Base-by-base conservation (phyloP, 2,797 vertebrate species). In the Oryzias dopingdopingensis region DNA sequence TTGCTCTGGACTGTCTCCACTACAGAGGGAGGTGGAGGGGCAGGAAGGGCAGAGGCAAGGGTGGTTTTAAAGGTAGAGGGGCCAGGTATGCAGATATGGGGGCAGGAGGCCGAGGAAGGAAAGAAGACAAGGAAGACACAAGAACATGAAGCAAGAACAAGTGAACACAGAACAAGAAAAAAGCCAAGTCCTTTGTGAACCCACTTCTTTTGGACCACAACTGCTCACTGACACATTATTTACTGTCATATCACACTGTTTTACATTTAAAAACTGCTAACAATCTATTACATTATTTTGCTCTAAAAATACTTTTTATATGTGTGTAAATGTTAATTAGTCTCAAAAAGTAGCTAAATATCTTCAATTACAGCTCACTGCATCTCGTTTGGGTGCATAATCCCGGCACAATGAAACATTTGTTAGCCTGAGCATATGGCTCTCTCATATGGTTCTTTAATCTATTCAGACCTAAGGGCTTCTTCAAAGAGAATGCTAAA, bases 1-100 rank as follows among this genome's bases (percentile, higher is more conserved):
- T 94, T 94, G 93, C 92, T 96, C 94, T 98, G 96, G 92, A 97
- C 90, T 90, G 95, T 95, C 92, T 98, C 95, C 76, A 97, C 95
- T 97, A 88, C 86, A 95, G 90, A 90, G 86, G 91, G 89, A 76
- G 48, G 67, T 77, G 85, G 60, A 80, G 89, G 90, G 81, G 86
- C 81, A 87, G 76, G 49, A 8, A 86, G 58, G 62, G 53, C 23
- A 65, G 63, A 65, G 68, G 59, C 20, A 24, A 56, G 62, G 44
- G 49, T 63, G 56, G 53, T 37, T 56, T 67, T 49, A 56, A 57
- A 72, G 74, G 53, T 60, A 66, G 70, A 77, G 63, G 32, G 68
- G 68, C 41, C 71, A 70, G 69, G 60, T 72, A 85, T 67, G 86
- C 87, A 88, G 91, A 90, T 87, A 91, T 90, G 90, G 76, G 62